Base-by-base conservation (phyloP, 2,888 invertebrate species). In the Tipula unca region DNA sequence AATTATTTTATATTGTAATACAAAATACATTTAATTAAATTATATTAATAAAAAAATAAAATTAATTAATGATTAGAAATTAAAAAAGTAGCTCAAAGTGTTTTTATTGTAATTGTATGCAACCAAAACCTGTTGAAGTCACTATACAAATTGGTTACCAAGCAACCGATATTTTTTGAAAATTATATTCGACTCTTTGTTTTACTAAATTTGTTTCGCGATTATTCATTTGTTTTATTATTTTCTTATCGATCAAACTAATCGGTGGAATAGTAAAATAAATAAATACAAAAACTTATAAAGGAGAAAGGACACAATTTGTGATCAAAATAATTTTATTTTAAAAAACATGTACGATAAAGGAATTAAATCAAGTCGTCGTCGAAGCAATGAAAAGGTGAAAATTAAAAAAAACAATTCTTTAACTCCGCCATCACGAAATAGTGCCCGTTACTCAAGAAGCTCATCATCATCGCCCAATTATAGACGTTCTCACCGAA, bases 1-100 rank as follows among this genome's bases (percentile, higher is more conserved):
- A 69, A 69, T 69, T 69, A 69, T 69, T 69, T 69, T 69, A 69
- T 69, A 69, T 69, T 69, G 69, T 69, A 69, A 69, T 69, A 69
- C 69, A 69, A 69, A 69, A 20, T 69, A 69, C 48, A 48, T 48
- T 48, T 48, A 54, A 54, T 54, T 54, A 69, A 69, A 69, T 69
- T 69, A 69, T 69, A 69, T 69, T 69, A 69, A 69, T 69, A 25
- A 69, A 69, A 69, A 25, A 69, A 69, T 69, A 69, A 69, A 69
- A 69, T 25, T 17, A 54, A 54, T 54, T 69, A 69, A 69, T 69
- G 69, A 69, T 69, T 69, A 69, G 69, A 69, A 25, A 20, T 69
- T 69, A 25, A 69, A 32, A 32, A 69, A 69, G 69, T 69, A 69
- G 69, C 69, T 69, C 69, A 69, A 69, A 69, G 69, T 69, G 25